phyloP scores from a whole-genome alignment of 2,888 invertebrate species.

The Drosophila barbarae region DNA sequence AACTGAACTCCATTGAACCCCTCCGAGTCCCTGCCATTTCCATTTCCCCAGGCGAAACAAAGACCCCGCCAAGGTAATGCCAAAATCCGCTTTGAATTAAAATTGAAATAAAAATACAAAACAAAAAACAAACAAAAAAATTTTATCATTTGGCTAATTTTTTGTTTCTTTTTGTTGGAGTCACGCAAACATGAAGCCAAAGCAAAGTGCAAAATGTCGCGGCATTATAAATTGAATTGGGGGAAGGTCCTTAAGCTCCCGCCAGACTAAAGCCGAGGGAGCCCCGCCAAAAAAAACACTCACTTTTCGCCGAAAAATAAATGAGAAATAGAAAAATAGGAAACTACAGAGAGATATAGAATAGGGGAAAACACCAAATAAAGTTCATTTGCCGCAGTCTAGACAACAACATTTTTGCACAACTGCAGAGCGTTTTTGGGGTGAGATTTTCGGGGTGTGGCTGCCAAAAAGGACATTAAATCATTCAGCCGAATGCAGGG shows the following conservation, averaged over 20 bases:
- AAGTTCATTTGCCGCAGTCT: conserved; percentile 73
- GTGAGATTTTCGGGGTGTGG: conserved; percentile 47
- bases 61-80: conserved; percentile 48
- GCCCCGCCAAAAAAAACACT: conserved; percentile 47
- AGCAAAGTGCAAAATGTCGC: conserved; percentile 72
- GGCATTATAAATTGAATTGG: conserved; percentile 67
- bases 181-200: conserved; percentile 56
- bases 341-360: conserved; percentile 5
- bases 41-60: conserved; percentile 25
- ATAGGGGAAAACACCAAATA: conserved; percentile 34
- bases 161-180: conserved; percentile 21
- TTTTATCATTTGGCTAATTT: conserved; percentile 69
- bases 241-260: conserved; percentile 59
- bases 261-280: conserved; percentile 24
- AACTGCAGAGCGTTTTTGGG: conserved; percentile 52
- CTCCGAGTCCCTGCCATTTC: conserved; percentile 13
- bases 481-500: conserved; percentile 67
- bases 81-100: conserved; percentile 66
- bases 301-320: conserved; percentile 59
- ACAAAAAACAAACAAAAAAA: conserved; percentile 1
- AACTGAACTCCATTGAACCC: conserved; percentile 42
- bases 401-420: conserved; percentile 59
- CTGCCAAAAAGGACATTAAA: conserved; percentile 74
- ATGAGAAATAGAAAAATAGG: conserved; percentile 29
- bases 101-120: conserved; percentile 58